Evolutionary conservation across 2,797 vertebrate genomes (phyloP), one percentile per base, ranked within the genome.

Genomic region (Thripadectes ignobilis): DNA sequence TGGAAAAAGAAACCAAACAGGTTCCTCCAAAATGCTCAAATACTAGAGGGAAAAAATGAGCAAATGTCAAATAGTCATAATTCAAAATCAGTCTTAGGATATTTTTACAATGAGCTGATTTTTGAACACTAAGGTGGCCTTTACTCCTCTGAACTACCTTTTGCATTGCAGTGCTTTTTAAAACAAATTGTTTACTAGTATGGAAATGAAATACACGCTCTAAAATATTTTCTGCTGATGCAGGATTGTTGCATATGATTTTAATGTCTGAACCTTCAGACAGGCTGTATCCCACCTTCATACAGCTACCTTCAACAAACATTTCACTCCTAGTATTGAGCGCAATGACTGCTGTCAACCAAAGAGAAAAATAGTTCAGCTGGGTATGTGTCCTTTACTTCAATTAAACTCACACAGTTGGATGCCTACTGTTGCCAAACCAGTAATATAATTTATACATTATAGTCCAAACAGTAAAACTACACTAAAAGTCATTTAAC

Each of bases 391-490:
- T 97, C 98, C 97, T 97, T 98, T 97, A 98, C 97, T 98, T 98
- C 98, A 98, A 98, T 98, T 98, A 98, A 98, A 98, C 97, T 98
- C 98, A 98, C 98, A 98, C 98, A 98, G 98, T 98, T 98, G 98
- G 98, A 98, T 96, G 97, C 96, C 93, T 97, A 97, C 97, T 89
- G 96, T 96, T 98, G 98, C 98, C 98, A 98, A 98, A 98, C 96
- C 94, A 97, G 97, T 97, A 98, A 98, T 98, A 97, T 98, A 98
- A 98, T 98, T 98, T 98, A 98, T 98, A 98, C 98, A 98, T 98
- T 98, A 98, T 97, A 98, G 97, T 97, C 97, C 93, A 97, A 98
- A 98, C 96, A 98, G 96, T 98, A 98, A 98, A 98, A 98, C 98
- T 98, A 98, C 94, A 97, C 98, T 98, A 98, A 98, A 98, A 98